These are phyloP conservation scores for Baryphthengus martii DNA, from an alignment of 2,113 vertebrate species.

Conservation along the genomic window DNA sequence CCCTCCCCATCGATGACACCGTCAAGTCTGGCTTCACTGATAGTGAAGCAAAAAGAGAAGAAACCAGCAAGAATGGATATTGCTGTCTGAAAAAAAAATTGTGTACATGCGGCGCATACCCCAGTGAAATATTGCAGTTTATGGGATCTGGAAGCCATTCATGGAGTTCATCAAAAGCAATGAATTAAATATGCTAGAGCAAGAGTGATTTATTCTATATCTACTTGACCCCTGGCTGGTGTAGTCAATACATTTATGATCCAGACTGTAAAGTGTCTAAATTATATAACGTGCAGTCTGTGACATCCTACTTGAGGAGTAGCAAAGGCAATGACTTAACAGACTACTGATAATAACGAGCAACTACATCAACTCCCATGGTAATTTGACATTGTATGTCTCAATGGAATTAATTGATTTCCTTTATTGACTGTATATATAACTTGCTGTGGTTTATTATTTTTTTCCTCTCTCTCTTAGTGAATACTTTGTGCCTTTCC, in stretches of 20 bases:
- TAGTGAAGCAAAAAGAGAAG: neutral
- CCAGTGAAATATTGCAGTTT: neutral
- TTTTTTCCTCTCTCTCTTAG: neutral
- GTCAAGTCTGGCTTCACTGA: conserved; percentile 1
- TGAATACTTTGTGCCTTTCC: neutral
- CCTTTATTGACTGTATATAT: neutral
- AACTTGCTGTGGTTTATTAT: neutral
- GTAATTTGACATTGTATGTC: neutral
- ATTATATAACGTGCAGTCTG: neutral
- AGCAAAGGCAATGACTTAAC: neutral
- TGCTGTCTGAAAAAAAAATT: neutral
- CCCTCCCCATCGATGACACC: neutral
- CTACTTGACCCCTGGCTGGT: neutral
- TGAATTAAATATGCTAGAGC: neutral
- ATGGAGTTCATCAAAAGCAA: neutral
- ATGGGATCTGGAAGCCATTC: neutral
- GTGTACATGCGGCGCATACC: neutral
- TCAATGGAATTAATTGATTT: conserved; percentile 43
- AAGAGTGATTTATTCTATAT: neutral
- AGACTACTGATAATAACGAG: neutral
- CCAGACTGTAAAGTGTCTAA: neutral
- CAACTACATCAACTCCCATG: neutral
- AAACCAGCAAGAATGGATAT: neutral
- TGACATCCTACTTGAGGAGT: neutral
- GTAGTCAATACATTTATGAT: neutral